Conservation (phyloP, 2,113 vertebrate genomes). For the Piaya cayana region DNA sequence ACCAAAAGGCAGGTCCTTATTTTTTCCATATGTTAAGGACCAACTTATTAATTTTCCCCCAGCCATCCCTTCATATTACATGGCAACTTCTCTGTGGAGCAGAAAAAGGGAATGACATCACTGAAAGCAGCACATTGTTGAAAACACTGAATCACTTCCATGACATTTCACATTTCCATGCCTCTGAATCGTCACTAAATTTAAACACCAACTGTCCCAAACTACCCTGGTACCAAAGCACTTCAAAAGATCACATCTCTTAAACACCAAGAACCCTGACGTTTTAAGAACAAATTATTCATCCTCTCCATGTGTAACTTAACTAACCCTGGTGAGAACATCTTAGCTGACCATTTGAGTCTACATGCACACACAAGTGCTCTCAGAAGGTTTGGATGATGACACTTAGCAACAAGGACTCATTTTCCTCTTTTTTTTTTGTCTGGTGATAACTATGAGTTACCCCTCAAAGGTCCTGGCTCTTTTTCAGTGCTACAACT, state of each 20-base stretch:
- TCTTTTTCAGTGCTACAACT: constrained; percentile 3
- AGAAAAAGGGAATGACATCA: not conserved
- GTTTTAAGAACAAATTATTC: not conserved
- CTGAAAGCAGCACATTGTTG: not conserved
- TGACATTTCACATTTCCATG: not conserved
- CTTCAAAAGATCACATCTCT: constrained; percentile 1
- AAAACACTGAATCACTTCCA: not conserved
- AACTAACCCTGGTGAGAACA: not conserved
- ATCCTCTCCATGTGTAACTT: not conserved
- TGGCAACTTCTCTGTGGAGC: not conserved
- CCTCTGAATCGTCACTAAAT: not conserved
- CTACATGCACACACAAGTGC: not conserved
- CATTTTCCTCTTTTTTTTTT: not conserved
- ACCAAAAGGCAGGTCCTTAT: not conserved
- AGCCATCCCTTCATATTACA: not conserved
- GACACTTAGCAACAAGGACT: not conserved
- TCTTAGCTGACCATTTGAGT: not conserved
- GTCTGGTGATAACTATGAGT: not conserved
- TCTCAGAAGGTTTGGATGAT: not conserved
- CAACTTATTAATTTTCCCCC: not conserved
- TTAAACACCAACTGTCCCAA: not conserved
- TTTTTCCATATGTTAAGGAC: not conserved
- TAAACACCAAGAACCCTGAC: not conserved
- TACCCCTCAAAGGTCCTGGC: not conserved
- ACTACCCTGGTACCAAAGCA: not conserved